These are phyloP conservation scores for Xyrauchen texanus DNA, from an alignment of 2,113 vertebrate species.

Conservation along the genomic window DNA sequence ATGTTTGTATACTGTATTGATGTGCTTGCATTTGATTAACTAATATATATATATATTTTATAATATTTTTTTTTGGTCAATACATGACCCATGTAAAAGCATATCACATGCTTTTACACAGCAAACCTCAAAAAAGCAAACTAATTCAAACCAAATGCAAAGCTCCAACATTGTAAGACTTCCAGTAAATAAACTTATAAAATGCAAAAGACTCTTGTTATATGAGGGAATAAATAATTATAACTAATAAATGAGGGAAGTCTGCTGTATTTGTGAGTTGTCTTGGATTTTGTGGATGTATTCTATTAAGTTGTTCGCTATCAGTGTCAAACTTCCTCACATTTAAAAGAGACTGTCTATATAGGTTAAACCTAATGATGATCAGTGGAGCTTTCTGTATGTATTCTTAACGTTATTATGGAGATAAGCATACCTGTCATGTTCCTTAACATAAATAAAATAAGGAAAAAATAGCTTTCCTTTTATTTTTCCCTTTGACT, in stretches of 20 bases:
- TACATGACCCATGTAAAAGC: neutral
- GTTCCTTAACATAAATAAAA: neutral
- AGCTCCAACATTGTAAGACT: too few species aligned
- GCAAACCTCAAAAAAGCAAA: constrained; percentile 54
- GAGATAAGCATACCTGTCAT: constrained; percentile 13
- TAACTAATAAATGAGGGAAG: constrained; percentile 40
- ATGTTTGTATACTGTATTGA: too few species aligned
- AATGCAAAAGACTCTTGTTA: constrained; percentile 48
- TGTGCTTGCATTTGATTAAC: too few species aligned
- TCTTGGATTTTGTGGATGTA: constrained; percentile 30
- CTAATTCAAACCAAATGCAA: too few species aligned
- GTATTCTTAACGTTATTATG: constrained; percentile 8
- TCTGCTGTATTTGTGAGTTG: constrained; percentile 32
- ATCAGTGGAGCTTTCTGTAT: neutral
- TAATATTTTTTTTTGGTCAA: too few species aligned
- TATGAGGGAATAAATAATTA: too few species aligned
- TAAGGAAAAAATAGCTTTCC: neutral
- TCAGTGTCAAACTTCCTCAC: constrained; percentile 5
- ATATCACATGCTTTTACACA: constrained; percentile 1
- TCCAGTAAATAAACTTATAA: constrained; percentile 43
- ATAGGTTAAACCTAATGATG: neutral
- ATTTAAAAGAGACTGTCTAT: constrained; percentile 12
- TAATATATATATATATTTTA: too few species aligned
- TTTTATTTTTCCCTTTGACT: neutral
- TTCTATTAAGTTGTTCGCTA: constrained; percentile 26